phyloP scores from a whole-genome alignment of 2,888 invertebrate genomes.

The Asteroscopus sphinx region DNA sequence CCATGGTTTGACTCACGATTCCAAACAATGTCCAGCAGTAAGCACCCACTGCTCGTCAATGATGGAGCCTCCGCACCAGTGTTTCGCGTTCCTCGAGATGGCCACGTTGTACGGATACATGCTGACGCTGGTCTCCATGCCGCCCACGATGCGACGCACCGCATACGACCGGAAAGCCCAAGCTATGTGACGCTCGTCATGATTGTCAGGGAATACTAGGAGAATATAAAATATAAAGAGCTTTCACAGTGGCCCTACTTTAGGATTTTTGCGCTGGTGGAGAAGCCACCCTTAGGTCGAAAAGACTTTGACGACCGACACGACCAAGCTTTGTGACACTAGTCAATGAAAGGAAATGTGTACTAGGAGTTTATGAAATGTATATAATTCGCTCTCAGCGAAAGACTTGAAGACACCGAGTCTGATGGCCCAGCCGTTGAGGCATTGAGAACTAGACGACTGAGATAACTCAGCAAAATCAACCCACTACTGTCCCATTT shows the following conservation, averaged over 20 bases:
- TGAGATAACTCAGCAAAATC: too few relatives aligned
- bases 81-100: constrained; percentile 78
- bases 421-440: too few relatives aligned
- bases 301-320: too few relatives aligned
- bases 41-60: constrained; percentile 87
- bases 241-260: constrained; percentile 6
- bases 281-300: not conserved
- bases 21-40: constrained; percentile 85
- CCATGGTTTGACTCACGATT: constrained; percentile 76
- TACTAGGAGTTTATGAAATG: constrained; percentile 1
- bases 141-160: constrained; percentile 82
- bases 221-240: constrained; percentile 14
- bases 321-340: not conserved
- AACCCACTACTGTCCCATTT: too few relatives aligned
- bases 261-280: not conserved
- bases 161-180: constrained; percentile 82
- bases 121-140: constrained; percentile 84
- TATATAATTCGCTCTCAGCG: not conserved
- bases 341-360: not conserved
- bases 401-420: constrained; percentile 3
- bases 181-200: constrained; percentile 72
- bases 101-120: constrained; percentile 86
- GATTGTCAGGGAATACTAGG: constrained; percentile 62
- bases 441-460: too few relatives aligned
- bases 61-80: constrained; percentile 85